A percentile compares a stretch with the other conserved stretches of the same genome.
phyloP scores from a whole-genome alignment of 2,113 vertebrate genomes.

The Motacilla alba region DNA sequence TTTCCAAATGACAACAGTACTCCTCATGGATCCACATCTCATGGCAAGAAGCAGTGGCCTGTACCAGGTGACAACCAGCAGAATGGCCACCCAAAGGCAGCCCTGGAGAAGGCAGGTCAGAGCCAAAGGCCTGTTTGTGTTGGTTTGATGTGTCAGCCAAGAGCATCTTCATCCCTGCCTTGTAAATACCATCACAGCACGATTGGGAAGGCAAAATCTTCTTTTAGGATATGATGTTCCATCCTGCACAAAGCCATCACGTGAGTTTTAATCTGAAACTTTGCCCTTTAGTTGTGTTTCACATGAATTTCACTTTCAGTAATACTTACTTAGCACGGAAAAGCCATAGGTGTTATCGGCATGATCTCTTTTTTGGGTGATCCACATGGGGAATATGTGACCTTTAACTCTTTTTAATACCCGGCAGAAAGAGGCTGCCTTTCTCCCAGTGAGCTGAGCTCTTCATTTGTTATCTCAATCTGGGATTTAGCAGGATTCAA shows the following conservation, averaged over 20 bases:
- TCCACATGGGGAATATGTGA: constrained; percentile 42
- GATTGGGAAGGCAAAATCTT: background rate
- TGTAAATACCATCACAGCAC: background rate
- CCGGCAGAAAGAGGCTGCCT: constrained; percentile 57
- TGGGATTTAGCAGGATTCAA: constrained; percentile 85
- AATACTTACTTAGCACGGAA: background rate
- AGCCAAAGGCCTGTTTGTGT: background rate
- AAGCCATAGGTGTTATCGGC: background rate
- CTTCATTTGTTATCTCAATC: constrained; percentile 86
- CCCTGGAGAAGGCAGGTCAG: background rate
- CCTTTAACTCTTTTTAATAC: constrained; percentile 46
- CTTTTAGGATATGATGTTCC: background rate
- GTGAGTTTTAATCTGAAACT: background rate
- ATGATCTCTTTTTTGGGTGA: constrained; percentile 29
- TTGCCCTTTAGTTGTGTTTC: background rate
- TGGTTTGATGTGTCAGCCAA: background rate
- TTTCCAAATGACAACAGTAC: background rate
- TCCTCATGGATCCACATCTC: background rate
- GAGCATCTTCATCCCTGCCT: background rate
- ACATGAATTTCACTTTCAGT: background rate
- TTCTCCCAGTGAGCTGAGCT: constrained; percentile 67
- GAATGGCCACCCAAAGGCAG: background rate
- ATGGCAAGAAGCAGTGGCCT: background rate
- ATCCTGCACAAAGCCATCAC: background rate
- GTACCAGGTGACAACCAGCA: background rate